These are phyloP conservation scores for Drosophila littoralis DNA, from an alignment of 1,140 invertebrate genomes.

Conservation along the genomic window DNA sequence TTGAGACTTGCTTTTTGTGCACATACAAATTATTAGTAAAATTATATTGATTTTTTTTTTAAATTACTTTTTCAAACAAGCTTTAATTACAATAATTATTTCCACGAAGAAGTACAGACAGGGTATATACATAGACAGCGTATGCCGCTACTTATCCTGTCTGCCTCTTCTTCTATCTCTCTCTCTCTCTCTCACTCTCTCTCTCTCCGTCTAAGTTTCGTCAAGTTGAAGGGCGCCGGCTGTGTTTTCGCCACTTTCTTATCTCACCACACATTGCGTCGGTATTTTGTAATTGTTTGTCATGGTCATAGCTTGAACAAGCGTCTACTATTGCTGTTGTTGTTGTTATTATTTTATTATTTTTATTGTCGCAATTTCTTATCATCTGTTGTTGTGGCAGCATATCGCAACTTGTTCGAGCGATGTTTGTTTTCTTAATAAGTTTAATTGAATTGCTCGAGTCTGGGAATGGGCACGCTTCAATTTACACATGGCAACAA, in stretches of 20 bases:
- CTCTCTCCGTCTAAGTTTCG: neutral
- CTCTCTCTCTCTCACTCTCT: neutral
- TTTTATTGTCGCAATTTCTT: constrained; percentile 12
- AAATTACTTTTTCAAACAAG: too few species aligned
- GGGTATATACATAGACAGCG: neutral
- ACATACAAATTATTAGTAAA: too few species aligned
- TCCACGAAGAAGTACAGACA: too few species aligned
- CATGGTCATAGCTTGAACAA: constrained; percentile 26
- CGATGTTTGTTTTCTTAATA: constrained; percentile 38
- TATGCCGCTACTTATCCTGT: neutral
- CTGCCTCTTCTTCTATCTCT: neutral
- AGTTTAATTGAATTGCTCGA: constrained; percentile 64
- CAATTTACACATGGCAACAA: constrained; percentile 46
- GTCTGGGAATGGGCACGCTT: constrained; percentile 21
- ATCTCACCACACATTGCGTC: constrained; percentile 7
- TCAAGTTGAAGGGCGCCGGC: constrained; percentile 1
- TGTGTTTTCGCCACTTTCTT: neutral
- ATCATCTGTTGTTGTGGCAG: constrained; percentile 19
- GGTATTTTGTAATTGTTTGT: constrained; percentile 33
- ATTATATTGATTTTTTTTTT: neutral
- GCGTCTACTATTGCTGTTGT: constrained; percentile 12
- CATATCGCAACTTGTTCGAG: constrained; percentile 40
- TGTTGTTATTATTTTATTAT: neutral
- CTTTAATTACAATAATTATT: neutral
- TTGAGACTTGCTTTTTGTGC: too few species aligned